A percentile compares a stretch with the other conserved stretches of the same genome.
Conservation (phyloP, 2,797 vertebrate genomes). For the Mormyrus hasselquistii region DNA sequence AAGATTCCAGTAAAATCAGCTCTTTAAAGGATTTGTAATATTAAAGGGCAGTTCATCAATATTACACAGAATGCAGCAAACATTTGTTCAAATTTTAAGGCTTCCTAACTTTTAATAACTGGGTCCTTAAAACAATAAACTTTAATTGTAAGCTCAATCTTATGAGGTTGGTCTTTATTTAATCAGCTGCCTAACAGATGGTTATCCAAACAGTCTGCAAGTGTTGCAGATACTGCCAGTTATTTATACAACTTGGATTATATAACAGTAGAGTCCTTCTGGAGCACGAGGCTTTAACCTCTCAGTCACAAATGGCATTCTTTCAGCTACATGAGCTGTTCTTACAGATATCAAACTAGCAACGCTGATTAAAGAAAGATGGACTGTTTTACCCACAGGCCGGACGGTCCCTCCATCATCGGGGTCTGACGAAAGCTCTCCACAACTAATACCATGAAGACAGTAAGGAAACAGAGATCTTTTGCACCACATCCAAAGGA, state of each 20-base stretch:
- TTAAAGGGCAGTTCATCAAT: neutral
- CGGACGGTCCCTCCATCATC: neutral
- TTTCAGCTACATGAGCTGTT: neutral
- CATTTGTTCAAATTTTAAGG: neutral
- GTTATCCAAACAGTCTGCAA: neutral
- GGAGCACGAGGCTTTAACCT: neutral
- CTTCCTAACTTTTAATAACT: neutral
- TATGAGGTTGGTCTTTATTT: neutral
- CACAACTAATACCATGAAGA: neutral
- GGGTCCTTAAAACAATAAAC: neutral
- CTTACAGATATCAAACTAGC: neutral
- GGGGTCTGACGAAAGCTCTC: neutral
- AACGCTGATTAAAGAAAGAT: neutral
- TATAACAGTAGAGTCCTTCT: neutral
- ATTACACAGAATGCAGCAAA: neutral
- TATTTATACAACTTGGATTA: neutral
- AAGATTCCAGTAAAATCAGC: neutral
- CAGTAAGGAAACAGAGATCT: neutral
- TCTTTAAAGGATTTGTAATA: neutral
- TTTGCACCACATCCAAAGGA: neutral
- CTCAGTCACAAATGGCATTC: neutral
- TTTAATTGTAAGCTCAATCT: neutral
- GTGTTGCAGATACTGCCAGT: neutral
- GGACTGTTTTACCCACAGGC: neutral
- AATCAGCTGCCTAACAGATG: neutral